Base-by-base conservation (phyloP, 2,888 invertebrate genomes). In the Isoperla grammatica region DNA sequence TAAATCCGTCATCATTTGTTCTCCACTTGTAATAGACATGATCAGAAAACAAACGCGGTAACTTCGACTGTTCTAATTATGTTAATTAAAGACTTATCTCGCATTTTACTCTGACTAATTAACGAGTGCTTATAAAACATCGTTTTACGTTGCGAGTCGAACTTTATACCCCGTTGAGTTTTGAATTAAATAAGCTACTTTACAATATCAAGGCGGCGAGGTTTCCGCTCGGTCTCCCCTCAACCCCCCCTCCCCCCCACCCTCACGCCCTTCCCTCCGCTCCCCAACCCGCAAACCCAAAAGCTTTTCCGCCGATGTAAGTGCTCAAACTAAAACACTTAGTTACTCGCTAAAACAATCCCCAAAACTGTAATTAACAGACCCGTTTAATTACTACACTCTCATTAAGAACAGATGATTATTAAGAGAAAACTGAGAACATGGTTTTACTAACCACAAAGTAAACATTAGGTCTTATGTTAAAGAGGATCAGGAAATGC, bases 301-400 rank as follows among this genome's bases (percentile, higher is more conserved):
- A 53, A 37, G 55, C 55, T 45, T 45, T 45, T 45, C 45, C 45
- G 17, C 45, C 15, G 45, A 45, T 45, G 45, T 45, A 45, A 45
- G 17, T 19, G 45, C 17, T 17, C 45, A n/a, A 45, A 45, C 45
- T 45, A 45, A 62, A 62, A 60, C 60, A 62, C 62, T 62, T 58
- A 57, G 57, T 40, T 56, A 39, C 49, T 55, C 61, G 53, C 53
- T 62, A 62, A 62, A 62, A 62, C 62, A 62, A 60, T 62, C 62
- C 62, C 56, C 59, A 50, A 37, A 43, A 56, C 53, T 57, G 48
- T 59, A 49, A 60, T 60, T 56, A 55, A 46, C 56, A 60, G 55
- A 6, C 17, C 17, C 45, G 17, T 45, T 13, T 45, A 45, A 45
- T 45, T 45, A 45, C 45, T 45, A 40, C 17, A 19, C 17, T 45